Evolutionary conservation across 2,797 vertebrate species (phyloP).

Genomic region (Manis javanica): DNA sequence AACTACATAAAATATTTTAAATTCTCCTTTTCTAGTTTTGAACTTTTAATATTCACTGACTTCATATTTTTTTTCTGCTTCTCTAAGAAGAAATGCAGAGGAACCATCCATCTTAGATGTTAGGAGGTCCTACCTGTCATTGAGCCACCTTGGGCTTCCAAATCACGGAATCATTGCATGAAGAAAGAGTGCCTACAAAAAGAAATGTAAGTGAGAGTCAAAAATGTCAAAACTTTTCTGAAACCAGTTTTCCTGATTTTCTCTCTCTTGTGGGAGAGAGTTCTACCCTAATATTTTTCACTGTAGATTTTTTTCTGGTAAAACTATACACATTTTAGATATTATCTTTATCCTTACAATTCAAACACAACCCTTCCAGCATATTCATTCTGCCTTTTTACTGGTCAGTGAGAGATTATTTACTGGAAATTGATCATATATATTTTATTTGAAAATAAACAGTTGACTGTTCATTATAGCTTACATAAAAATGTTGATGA

Average conservation of each 20-base stretch:
- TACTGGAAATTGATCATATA: neutral
- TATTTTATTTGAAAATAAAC: neutral
- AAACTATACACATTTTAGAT: neutral
- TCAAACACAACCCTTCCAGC: neutral
- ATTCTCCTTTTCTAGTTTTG: neutral
- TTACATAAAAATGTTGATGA: neutral
- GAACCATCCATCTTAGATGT: neutral
- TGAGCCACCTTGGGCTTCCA: neutral
- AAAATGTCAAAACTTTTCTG: constrained; percentile 69
- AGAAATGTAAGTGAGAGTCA: constrained; percentile 71
- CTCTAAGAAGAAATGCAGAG: neutral
- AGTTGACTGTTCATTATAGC: neutral
- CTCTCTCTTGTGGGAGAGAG: neutral
- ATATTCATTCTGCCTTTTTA: neutral
- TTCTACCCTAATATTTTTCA: neutral
- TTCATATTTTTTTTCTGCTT: neutral
- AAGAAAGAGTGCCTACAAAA: neutral
- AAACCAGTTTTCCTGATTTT: constrained; percentile 58
- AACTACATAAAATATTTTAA: neutral
- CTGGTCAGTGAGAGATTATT: neutral
- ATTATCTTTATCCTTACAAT: constrained; percentile 16
- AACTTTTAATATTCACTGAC: neutral
- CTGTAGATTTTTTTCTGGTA: neutral
- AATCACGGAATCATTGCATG: neutral
- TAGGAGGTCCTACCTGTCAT: neutral